These are phyloP conservation scores for Acanthurus lineatus DNA, from an alignment of 2,797 vertebrate genomes.

Conservation along the genomic window DNA sequence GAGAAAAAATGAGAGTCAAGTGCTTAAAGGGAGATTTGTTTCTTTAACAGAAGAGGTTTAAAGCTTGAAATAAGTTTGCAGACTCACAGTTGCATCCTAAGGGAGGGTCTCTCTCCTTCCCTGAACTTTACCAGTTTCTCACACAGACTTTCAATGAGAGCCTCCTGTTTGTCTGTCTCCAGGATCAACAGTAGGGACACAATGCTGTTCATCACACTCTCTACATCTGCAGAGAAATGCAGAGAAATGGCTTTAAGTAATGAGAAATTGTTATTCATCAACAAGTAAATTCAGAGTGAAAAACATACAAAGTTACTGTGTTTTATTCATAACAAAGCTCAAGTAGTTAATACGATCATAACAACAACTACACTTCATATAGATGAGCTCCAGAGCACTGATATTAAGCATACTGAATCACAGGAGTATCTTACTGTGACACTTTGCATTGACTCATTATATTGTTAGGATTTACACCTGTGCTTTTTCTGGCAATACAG, in stretches of 20 bases:
- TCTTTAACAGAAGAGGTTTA: background rate
- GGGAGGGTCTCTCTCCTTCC: slow-evolving; percentile 97
- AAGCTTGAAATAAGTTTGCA: background rate
- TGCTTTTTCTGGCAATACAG: no score
- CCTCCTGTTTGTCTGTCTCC: slow-evolving; percentile 97
- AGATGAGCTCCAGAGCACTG: background rate
- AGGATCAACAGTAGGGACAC: slow-evolving; percentile 96
- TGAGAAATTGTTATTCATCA: background rate
- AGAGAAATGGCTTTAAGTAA: background rate
- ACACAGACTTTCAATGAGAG: slow-evolving; percentile 95
- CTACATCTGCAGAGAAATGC: slow-evolving; percentile 88
- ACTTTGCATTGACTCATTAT: no score
- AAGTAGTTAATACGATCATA: background rate
- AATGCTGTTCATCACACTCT: slow-evolving; percentile 99
- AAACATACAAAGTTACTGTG: no score
- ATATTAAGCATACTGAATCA: no score
- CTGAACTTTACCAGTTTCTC: slow-evolving; percentile 97
- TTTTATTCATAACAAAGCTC: background rate
- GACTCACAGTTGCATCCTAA: slow-evolving; percentile 97
- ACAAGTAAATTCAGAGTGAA: background rate
- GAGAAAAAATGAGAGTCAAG: background rate
- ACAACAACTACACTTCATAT: background rate
- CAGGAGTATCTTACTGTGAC: no score
- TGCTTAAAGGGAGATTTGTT: background rate
- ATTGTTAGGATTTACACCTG: no score